Evolutionary conservation across 2,113 vertebrate genomes (phyloP).

Genomic region (Larimichthys polyactis): DNA sequence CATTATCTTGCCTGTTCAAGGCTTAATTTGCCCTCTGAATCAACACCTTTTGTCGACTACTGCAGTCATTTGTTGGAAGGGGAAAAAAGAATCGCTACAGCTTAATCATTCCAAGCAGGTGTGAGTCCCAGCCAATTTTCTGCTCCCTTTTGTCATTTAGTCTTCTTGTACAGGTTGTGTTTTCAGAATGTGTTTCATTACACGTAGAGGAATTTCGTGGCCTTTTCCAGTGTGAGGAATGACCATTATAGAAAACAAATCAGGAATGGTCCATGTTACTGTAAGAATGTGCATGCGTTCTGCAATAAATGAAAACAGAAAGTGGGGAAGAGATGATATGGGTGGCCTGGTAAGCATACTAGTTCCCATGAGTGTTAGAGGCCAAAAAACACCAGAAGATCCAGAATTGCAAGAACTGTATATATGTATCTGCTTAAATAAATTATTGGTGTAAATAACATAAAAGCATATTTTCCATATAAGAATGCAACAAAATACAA

Average conservation of each 20-base stretch:
- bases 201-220: conserved; percentile 23
- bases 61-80: conserved; percentile 77
- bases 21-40: conserved; percentile 84
- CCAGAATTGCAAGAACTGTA: conserved; percentile 12
- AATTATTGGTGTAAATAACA: conserved; percentile 47
- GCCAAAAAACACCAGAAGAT: conserved; percentile 14
- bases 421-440: conserved; percentile 38
- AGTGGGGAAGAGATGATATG: neutral
- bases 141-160: conserved; percentile 67
- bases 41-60: conserved; percentile 81
- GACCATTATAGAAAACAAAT: conserved; percentile 14
- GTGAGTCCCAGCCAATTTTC: conserved; percentile 68
- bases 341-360: neutral
- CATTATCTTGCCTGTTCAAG: conserved; percentile 83
- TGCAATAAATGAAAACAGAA: conserved; percentile 16
- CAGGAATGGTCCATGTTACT: neutral
- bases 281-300: conserved; percentile 5
- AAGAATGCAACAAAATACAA: conserved; percentile 47
- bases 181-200: conserved; percentile 42
- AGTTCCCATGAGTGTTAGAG: neutral
- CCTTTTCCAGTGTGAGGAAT: conserved; percentile 5
- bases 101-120: conserved; percentile 81
- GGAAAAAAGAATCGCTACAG: conserved; percentile 66
- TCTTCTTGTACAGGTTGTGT: conserved; percentile 47
- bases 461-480: conserved; percentile 27